phyloP scores from a whole-genome alignment of 2,113 vertebrate species.

The Chionodraco myersi region DNA sequence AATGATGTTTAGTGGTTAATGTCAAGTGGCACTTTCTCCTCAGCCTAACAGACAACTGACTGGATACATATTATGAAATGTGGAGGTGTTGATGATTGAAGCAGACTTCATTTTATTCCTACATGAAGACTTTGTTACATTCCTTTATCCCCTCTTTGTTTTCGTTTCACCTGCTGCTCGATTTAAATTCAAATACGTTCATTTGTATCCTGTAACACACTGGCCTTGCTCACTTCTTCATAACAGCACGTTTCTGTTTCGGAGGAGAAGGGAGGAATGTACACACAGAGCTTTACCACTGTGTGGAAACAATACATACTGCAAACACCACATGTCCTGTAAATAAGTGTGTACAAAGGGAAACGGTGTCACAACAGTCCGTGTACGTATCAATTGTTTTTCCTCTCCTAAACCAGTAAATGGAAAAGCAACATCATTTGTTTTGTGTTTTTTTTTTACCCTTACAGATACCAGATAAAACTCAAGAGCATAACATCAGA shows the following conservation, averaged over 20 bases:
- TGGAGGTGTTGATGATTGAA: background rate
- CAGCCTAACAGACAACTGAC: background rate
- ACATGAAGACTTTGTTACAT: constrained; percentile 20
- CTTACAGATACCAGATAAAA: no score
- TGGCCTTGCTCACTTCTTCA: background rate
- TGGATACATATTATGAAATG: background rate
- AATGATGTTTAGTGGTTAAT: constrained; percentile 1
- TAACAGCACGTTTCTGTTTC: background rate
- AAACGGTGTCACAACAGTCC: background rate
- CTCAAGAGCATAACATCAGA: no score
- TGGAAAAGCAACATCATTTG: no score
- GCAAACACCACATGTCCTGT: constrained; percentile 22
- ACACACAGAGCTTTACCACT: constrained; percentile 7
- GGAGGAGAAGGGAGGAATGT: background rate
- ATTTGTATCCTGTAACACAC: background rate
- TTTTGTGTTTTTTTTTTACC: no score
- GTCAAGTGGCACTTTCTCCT: background rate
- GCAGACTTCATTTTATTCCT: no score
- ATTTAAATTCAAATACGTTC: background rate
- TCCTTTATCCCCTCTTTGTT: background rate
- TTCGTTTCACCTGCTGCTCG: background rate
- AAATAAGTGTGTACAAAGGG: constrained; percentile 17
- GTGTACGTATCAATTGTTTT: constrained; percentile 31
- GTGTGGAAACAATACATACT: background rate
- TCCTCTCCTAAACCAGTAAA: background rate